These are phyloP conservation scores for Acanthaster planci DNA, from an alignment of 35 echinoderm and acorn worm species.

Conservation along the genomic window DNA sequence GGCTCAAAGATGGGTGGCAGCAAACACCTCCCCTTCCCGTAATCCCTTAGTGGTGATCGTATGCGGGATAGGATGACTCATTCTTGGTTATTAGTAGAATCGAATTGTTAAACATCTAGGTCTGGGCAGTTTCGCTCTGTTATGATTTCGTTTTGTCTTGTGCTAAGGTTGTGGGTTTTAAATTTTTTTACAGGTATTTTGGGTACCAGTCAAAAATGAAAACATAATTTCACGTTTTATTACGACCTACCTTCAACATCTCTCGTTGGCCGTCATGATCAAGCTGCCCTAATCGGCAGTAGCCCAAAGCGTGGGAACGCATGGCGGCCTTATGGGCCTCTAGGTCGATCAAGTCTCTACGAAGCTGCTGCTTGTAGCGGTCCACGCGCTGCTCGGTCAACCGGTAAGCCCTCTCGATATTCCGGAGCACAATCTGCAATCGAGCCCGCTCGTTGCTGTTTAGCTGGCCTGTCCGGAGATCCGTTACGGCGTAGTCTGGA, in stretches of 20 bases:
- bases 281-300: neutral
- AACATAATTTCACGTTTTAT: neutral
- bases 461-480: constrained; percentile 16
- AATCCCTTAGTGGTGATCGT: no score
- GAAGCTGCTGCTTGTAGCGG: constrained; percentile 40
- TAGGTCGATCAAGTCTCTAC: constrained; percentile 48
- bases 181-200: no score
- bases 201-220: no score
- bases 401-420: constrained; percentile 45
- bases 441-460: constrained; percentile 38
- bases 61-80: no score
- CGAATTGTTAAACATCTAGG: no score
- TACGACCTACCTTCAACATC: constrained; percentile 36
- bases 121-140: no score
- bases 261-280: constrained; percentile 33
- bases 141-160: no score
- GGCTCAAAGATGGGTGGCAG: no score
- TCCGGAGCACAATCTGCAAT: constrained; percentile 41
- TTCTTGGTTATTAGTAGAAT: no score
- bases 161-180: no score
- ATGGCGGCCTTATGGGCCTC: constrained; percentile 56
- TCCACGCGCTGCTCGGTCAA: constrained; percentile 33
- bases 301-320: constrained; percentile 44
- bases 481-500: neutral
- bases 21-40: no score